Percentiles rank a stretch among this genome's conserved stretches.
Evolutionary conservation across 2,797 vertebrate genomes (phyloP).

Genomic region (Onychomys arenicola): DNA sequence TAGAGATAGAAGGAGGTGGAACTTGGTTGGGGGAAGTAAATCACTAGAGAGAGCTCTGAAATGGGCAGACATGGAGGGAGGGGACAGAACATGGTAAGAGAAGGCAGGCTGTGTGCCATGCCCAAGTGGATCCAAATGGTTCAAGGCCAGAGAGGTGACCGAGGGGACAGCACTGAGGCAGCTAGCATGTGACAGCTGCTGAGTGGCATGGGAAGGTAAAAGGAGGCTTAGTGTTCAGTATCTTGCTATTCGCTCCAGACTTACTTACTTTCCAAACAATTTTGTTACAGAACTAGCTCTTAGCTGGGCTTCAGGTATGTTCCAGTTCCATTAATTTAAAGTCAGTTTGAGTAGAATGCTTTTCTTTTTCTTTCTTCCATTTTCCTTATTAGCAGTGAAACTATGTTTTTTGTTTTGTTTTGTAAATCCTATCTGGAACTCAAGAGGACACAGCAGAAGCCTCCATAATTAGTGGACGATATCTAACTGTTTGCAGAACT

Average conservation of each 20-base stretch:
- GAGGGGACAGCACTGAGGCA: too few species aligned
- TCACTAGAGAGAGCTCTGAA: background rate
- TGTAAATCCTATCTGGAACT: conserved; percentile 33
- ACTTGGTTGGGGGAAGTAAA: background rate
- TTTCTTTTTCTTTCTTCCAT: background rate
- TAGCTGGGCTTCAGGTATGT: background rate
- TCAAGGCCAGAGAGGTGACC: background rate
- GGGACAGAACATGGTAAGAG: background rate
- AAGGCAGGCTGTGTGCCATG: background rate
- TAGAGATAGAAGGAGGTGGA: background rate
- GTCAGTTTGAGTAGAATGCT: background rate
- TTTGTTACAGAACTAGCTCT: conserved; percentile 3
- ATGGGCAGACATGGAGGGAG: background rate
- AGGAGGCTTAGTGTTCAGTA: background rate
- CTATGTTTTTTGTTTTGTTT: background rate
- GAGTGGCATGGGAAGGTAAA: background rate
- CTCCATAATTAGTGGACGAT: background rate
- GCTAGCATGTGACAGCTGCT: background rate
- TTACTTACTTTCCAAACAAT: background rate
- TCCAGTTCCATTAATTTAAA: background rate
- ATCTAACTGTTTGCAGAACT: background rate
- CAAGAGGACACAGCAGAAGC: conserved; percentile 10
- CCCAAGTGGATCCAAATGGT: background rate
- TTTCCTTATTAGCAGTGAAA: background rate
- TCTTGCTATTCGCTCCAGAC: background rate